phyloP scores from a whole-genome alignment of 2,113 vertebrate species.

The Hemibagrus wyckioides region DNA sequence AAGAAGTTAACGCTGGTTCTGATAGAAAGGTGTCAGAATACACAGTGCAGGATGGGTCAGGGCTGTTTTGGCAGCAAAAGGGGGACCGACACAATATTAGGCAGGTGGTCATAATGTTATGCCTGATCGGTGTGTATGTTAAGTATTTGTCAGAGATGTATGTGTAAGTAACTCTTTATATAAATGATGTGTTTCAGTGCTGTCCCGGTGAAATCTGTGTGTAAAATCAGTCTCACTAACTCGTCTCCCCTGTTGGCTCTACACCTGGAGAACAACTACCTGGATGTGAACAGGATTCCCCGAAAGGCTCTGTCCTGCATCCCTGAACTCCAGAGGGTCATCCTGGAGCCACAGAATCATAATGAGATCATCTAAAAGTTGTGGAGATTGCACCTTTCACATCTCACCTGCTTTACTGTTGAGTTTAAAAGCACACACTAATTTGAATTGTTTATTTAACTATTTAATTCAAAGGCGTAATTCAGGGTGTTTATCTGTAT shows the following conservation, averaged over 20 bases:
- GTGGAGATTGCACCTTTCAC: not conserved
- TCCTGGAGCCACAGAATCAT: slow-evolving; percentile 71
- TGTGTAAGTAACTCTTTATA: not conserved
- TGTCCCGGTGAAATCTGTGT: slow-evolving; percentile 75
- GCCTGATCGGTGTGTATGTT: no score
- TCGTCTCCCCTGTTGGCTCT: slow-evolving; percentile 72
- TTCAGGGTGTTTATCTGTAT: slow-evolving; percentile 1
- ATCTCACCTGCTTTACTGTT: not conserved
- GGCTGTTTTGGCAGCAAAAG: no score
- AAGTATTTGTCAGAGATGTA: not conserved
- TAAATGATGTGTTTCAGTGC: slow-evolving; percentile 62
- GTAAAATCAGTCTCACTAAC: slow-evolving; percentile 70
- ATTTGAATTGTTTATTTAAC: slow-evolving; percentile 33
- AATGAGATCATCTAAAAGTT: slow-evolving; percentile 40
- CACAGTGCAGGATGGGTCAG: no score
- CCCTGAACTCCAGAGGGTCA: slow-evolving; percentile 61
- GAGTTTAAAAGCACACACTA: not conserved
- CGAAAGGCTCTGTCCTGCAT: slow-evolving; percentile 75
- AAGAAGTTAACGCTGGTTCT: no score
- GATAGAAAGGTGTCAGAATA: no score
- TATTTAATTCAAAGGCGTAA: slow-evolving; percentile 27
- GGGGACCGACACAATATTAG: no score
- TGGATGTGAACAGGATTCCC: slow-evolving; percentile 68
- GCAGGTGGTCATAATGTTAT: no score
- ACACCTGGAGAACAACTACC: slow-evolving; percentile 80